phyloP scores from a whole-genome alignment of 2,888 invertebrate genomes.

The Halocaridina rubra region DNA sequence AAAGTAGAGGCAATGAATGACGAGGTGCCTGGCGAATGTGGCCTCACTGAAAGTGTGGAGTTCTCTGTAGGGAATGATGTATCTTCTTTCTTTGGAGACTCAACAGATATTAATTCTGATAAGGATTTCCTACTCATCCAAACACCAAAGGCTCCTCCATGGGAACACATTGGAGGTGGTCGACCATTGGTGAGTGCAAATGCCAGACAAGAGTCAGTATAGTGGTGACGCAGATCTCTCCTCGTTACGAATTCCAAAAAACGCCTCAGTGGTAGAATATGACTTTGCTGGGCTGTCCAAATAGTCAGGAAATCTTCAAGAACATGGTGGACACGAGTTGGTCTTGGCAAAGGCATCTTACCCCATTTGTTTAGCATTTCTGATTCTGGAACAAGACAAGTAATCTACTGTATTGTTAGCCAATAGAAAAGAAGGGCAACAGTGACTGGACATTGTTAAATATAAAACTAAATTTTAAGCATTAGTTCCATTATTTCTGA shows the following conservation, averaged over 20 bases:
- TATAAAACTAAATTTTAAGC: too few species aligned
- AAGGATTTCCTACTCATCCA: not conserved
- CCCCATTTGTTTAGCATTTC: conserved; percentile 62
- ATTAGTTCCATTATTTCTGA: too few species aligned
- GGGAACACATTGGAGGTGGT: conserved; percentile 37
- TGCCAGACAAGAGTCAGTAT: conserved; percentile 67
- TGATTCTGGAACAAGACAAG: conserved; percentile 58
- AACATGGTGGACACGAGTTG: conserved; percentile 68
- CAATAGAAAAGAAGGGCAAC: too few species aligned
- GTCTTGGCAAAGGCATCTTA: conserved; percentile 66
- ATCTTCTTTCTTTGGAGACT: too few species aligned
- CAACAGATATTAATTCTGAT: too few species aligned
- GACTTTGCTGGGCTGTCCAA: conserved; percentile 68
- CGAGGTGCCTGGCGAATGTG: too few species aligned
- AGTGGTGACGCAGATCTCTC: conserved; percentile 67
- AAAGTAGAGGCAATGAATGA: too few species aligned
- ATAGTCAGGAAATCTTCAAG: conserved; percentile 70
- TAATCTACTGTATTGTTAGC: too few species aligned
- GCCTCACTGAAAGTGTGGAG: too few species aligned
- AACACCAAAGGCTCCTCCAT: not conserved
- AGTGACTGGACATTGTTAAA: too few species aligned
- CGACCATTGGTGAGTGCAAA: conserved; percentile 65
- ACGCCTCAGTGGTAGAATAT: conserved; percentile 68
- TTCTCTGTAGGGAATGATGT: too few species aligned
- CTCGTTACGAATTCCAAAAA: conserved; percentile 66